A percentile compares a stretch with the other conserved stretches of the same genome.
Conservation (phyloP, 2,888 invertebrate genomes). For the Lasioglossum oenotherae region DNA sequence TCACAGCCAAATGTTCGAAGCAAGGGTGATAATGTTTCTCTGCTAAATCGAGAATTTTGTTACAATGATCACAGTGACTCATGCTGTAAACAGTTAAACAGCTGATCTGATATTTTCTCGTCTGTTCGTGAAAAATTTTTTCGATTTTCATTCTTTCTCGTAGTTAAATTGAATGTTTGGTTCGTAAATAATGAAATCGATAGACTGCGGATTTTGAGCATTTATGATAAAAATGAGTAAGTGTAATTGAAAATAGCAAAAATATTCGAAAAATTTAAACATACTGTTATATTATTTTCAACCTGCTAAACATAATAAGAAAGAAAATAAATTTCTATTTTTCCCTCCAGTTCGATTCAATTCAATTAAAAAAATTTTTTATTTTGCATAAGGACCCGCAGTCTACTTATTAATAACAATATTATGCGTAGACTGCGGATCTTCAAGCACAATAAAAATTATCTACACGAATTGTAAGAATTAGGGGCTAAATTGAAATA, state of each 20-base stretch:
- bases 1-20: conserved; percentile 36
- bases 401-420: neutral
- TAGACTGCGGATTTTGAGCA: too few relatives aligned
- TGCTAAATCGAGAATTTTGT: conserved; percentile 31
- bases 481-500: too few relatives aligned
- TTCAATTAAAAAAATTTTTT: too few relatives aligned
- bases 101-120: neutral
- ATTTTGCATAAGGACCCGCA: too few relatives aligned
- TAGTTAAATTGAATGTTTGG: neutral
- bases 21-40: conserved; percentile 26
- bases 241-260: too few relatives aligned
- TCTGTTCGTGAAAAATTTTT: neutral
- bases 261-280: too few relatives aligned
- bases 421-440: neutral
- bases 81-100: neutral
- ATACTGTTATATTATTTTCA: too few relatives aligned
- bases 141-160: neutral
- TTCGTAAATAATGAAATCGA: neutral
- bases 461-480: too few relatives aligned
- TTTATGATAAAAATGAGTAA: too few relatives aligned
- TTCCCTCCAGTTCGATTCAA: too few relatives aligned
- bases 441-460: neutral
- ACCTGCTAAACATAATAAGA: too few relatives aligned
- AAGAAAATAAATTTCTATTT: too few relatives aligned
- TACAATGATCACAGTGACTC: conserved; percentile 26